Evolutionary conservation across 2,797 vertebrate species (phyloP), one percentile per base, ranked within the genome.

Genomic region (Urophycis tenuis): DNA sequence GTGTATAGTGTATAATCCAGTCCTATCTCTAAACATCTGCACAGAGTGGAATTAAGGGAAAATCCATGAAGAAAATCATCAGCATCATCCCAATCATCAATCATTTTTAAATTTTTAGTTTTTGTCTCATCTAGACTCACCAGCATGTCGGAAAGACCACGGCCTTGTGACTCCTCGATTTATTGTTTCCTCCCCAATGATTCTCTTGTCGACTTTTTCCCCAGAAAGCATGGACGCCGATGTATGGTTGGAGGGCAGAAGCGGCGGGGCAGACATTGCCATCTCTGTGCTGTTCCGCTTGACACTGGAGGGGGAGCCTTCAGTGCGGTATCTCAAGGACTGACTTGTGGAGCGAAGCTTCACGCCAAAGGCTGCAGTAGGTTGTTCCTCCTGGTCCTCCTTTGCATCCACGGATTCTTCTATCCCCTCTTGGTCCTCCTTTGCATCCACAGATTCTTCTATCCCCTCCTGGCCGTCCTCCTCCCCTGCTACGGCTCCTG

Each of bases 301-400:
- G 49, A 82, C 89, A 64, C 85, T 92, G 29, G 85, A 81, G 53
- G 84, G 72, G 17, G 82, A 80, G 2, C 85, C 74, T 22, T 80
- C 82, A 0, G 93, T 60, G 19, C 85, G 91, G 3, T 90, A 88
- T 87, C 87, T 95, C 60, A 93, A 77, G 0, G 94, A 95, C 71
- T 93, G 90, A 1, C 95, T 95, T 0, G 94, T 96, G 80, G 95
- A 93, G 75, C 96, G 94, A 33, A 98, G 94, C 86, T 95, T 97
- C 71, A 97, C 85, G 14, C 95, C 95, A 84, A 98, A 98, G 25
- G 93, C 85, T 31, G 77, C 90, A 88, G 89, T 94, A 67, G 91
- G 88, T 71, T 93, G 93, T 22, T 84, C 83, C 29, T 81, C 80
- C 29, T 84, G 75, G 0, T 77, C 70, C 60, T 92, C 91, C 35